Conservation (phyloP, 1,140 invertebrate species). For the Aphelenchoides avenae region DNA sequence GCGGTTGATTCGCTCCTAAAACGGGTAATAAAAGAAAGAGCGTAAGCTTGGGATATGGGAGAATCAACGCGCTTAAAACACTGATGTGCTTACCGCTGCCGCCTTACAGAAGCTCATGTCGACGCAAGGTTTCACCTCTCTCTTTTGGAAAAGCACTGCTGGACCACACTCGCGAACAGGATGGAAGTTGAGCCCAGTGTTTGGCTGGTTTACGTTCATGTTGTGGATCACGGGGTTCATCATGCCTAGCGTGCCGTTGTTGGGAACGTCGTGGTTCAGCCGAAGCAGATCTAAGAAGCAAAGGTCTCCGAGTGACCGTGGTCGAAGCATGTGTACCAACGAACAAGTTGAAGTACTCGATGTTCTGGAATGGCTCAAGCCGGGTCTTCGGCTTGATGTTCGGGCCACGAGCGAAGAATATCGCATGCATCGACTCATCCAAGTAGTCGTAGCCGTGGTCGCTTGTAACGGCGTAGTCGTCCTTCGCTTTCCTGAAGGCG, state of each 20-base stretch:
- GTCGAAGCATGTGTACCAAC: conserved; percentile 30
- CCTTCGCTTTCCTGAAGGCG: conserved; percentile 12
- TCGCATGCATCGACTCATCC: conserved; percentile 38
- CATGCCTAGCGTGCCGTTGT: conserved; percentile 27
- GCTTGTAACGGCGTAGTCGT: conserved; percentile 14
- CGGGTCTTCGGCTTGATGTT: conserved; percentile 26
- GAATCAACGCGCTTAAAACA: too few relatives aligned
- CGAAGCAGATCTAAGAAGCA: conserved; percentile 22
- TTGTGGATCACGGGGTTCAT: conserved; percentile 21
- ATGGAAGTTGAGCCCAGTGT: background rate
- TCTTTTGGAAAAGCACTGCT: conserved; percentile 12
- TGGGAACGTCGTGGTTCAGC: conserved; percentile 29
- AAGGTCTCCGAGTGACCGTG: conserved; percentile 3
- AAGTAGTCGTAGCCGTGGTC: conserved; percentile 48
- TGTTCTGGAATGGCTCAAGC: conserved; percentile 49
- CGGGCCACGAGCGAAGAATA: conserved; percentile 50
- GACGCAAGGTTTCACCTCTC: conserved; percentile 23
- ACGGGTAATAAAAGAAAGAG: conserved; percentile 4
- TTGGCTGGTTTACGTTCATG: conserved; percentile 8
- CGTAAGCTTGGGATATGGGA: conserved; percentile 1
- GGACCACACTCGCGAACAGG: conserved; percentile 10
- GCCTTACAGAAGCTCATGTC: conserved; percentile 12
- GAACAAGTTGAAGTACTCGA: conserved; percentile 50
- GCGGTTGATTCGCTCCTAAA: conserved; percentile 18
- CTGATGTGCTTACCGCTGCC: conserved; percentile 1